A percentile compares a stretch with the other conserved stretches of the same genome.
Evolutionary conservation across 2,797 vertebrate species (phyloP).

Genomic region (Lepus oiostolus): DNA sequence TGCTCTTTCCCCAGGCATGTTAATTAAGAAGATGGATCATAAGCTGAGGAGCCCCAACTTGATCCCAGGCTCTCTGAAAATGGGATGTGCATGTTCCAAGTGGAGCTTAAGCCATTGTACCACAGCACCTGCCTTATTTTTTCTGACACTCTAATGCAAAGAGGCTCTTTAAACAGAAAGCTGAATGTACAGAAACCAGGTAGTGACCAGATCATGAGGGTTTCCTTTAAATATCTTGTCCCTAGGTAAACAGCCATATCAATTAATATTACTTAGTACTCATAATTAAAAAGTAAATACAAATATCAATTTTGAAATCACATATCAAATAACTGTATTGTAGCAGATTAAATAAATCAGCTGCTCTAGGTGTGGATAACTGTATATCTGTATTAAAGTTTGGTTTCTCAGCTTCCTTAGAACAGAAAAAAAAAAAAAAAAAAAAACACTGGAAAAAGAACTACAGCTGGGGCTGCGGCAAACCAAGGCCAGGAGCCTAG

Average conservation of each 20-base stretch:
- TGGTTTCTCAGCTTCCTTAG: slow-evolving; percentile 30
- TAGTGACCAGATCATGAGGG: background rate
- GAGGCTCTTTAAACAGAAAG: background rate
- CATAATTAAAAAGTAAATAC: slow-evolving; percentile 10
- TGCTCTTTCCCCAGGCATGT: too few species aligned
- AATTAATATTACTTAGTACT: background rate
- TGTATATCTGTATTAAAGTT: background rate
- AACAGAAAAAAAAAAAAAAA: background rate
- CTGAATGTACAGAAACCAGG: slow-evolving; percentile 10
- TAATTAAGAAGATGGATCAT: too few species aligned
- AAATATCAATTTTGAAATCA: too few species aligned
- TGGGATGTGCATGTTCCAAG: too few species aligned
- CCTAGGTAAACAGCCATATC: background rate
- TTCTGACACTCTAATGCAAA: slow-evolving; percentile 27
- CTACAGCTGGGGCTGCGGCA: background rate
- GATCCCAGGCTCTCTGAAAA: too few species aligned
- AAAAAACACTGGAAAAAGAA: background rate
- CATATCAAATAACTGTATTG: background rate
- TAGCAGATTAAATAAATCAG: background rate
- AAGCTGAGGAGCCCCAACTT: too few species aligned
- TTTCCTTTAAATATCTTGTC: slow-evolving; percentile 42
- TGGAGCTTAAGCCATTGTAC: too few species aligned
- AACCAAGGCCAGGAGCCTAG: too few species aligned
- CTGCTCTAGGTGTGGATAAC: background rate
- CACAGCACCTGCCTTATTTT: background rate